Base-by-base conservation (phyloP, 2,113 vertebrate species). In the Apeltes quadracus region DNA sequence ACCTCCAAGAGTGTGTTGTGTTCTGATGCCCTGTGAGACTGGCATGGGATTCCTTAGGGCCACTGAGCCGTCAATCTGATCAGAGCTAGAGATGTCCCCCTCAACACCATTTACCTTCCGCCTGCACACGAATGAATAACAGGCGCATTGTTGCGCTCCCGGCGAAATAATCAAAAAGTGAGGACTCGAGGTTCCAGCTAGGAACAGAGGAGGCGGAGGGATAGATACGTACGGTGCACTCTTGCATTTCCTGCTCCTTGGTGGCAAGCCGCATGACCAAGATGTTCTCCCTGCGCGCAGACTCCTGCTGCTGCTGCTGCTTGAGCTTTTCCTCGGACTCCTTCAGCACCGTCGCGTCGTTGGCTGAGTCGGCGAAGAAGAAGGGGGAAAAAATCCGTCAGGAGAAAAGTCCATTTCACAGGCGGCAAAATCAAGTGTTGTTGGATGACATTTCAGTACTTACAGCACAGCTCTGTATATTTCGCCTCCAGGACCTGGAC, bases 181-280 rank as follows among this genome's bases (percentile, higher is more conserved):
- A 58, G 9, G 10, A 22, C 22, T 41, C 0, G 2, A 13, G 5
- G 32, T 6, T 34, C 5, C 6, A 34, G 7, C 32, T 7, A 6
- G 32, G 2, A 12, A 6, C 23, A 23, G 12, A n/a, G 1, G 43
- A 27, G 34, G 36, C 11, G 27, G 3, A 29, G 1, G n/a, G 64
- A 51, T 3, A 32, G 61, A 91, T 75, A 97, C 98, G 92, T 93
- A 99, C 98, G 88, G 98, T 99, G 94, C 98, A 99, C 93, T 99
- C 98, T 81, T 99, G 98, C 98, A 99, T 99, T 87, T 99, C 98
- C 89, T 99, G 98, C 61, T 99, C 98, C 92, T 99, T 98, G 72
- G 98, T 99, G 89, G 97, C 98, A 77, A 99, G 95, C 66, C 98
- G 92, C 97, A 99, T 99, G 75, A 99, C 97, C 87, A 99, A 93